phyloP scores from a whole-genome alignment of 2,888 invertebrate genomes.

The Automeris io region DNA sequence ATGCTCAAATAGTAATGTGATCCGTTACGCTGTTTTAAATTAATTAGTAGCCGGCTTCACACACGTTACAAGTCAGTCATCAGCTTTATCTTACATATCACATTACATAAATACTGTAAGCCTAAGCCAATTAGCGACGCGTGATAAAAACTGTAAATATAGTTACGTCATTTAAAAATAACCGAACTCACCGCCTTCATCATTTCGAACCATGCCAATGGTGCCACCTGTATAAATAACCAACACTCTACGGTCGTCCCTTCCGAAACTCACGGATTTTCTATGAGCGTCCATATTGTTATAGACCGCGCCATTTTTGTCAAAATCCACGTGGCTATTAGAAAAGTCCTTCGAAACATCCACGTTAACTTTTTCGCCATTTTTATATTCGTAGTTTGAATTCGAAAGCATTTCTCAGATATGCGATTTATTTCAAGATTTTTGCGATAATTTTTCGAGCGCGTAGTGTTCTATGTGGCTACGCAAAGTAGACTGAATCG shows the following conservation, averaged over 20 bases:
- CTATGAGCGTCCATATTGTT: neutral
- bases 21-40: too few species aligned
- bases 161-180: neutral
- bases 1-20: too few species aligned
- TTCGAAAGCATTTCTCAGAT: neutral
- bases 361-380: too few species aligned
- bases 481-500: neutral
- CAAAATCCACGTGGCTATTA: neutral
- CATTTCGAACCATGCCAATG: constrained; percentile 89
- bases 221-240: constrained; percentile 94
- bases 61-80: too few species aligned
- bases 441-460: neutral
- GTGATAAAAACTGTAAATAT: neutral
- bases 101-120: too few species aligned
- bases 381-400: too few species aligned
- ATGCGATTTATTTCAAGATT: neutral
- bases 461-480: neutral
- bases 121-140: too few species aligned
- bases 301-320: neutral
- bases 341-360: too few species aligned
- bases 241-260: constrained; percentile 76
- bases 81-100: too few species aligned
- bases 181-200: constrained; percentile 77
- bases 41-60: too few species aligned
- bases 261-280: constrained; percentile 8